Percentiles rank a stretch among this genome's conserved stretches.
These are phyloP conservation scores for Schizaphis graminum DNA, from an alignment of 2,888 invertebrate genomes.

Conservation along the genomic window DNA sequence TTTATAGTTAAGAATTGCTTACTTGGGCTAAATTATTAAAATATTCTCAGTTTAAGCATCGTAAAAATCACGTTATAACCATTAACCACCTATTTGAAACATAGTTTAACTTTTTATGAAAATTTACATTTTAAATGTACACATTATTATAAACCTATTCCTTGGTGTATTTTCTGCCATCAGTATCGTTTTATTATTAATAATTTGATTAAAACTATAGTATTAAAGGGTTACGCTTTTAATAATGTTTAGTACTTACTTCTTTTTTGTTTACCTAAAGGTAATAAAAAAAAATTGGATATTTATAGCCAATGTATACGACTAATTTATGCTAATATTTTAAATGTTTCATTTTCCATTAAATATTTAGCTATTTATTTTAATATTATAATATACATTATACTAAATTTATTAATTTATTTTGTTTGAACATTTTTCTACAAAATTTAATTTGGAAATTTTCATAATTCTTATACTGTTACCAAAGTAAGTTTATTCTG, in stretches of 20 bases:
- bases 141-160: background rate
- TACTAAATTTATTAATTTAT: constrained; percentile 2
- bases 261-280: background rate
- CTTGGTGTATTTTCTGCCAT: background rate
- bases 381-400: background rate
- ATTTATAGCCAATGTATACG: background rate
- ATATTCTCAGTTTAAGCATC: background rate
- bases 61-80: background rate
- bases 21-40: background rate
- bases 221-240: background rate
- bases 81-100: background rate
- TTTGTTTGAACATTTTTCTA: background rate
- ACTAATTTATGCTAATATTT: background rate
- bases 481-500: background rate
- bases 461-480: background rate
- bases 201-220: background rate
- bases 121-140: background rate
- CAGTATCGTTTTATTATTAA: background rate
- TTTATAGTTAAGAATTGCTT: background rate
- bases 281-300: too few species aligned
- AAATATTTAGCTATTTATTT: background rate
- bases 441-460: background rate
- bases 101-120: background rate
- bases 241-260: background rate
- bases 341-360: background rate